Conservation (phyloP, 1,140 invertebrate genomes). For the Pomacea maculata region DNA sequence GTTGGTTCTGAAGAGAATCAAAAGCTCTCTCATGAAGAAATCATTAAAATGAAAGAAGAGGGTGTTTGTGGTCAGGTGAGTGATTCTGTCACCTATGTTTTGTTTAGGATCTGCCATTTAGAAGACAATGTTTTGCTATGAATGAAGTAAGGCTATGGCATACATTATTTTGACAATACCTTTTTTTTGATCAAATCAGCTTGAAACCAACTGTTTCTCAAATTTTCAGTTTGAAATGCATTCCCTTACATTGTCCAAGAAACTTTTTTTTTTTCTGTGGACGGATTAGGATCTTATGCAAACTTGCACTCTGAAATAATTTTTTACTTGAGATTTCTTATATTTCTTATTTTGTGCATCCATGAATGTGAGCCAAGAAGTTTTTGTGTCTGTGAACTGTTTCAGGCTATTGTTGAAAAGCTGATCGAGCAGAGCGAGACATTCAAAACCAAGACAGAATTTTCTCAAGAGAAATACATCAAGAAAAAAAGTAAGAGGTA, state of each 20-base stretch:
- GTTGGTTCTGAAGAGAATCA: slow-evolving; percentile 87
- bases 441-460: slow-evolving; percentile 84
- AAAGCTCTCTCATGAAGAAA: slow-evolving; percentile 83
- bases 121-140: background rate
- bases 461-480: slow-evolving; percentile 93
- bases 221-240: too few relatives aligned
- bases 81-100: background rate
- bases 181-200: too few relatives aligned
- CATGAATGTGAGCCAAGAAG: too few relatives aligned
- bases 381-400: slow-evolving; percentile 13
- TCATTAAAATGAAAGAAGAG: slow-evolving; percentile 78
- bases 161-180: background rate
- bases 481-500: slow-evolving; percentile 94
- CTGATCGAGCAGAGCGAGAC: slow-evolving; percentile 90
- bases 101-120: background rate
- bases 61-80: slow-evolving; percentile 74
- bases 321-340: background rate
- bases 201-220: too few relatives aligned
- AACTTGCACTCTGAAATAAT: background rate
- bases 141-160: background rate
- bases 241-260: too few relatives aligned
- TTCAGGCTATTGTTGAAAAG: slow-evolving; percentile 81
- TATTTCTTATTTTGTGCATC: too few relatives aligned
- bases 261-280: too few relatives aligned
- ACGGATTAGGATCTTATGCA: background rate